Conservation (phyloP, 2,888 invertebrate species). For the Tenthredo scrophulariae region DNA sequence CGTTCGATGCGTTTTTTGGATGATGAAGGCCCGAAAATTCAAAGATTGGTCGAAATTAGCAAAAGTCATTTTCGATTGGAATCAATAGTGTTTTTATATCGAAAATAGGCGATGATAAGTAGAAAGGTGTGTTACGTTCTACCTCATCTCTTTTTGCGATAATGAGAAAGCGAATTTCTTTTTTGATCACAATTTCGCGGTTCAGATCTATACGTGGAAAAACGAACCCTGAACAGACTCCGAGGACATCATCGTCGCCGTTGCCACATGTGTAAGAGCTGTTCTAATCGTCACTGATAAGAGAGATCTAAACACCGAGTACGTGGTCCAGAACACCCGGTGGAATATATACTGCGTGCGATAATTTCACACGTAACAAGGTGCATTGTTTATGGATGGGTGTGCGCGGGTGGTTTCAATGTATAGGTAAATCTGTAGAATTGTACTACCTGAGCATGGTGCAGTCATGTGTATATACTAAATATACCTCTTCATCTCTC, state of each 20-base stretch:
- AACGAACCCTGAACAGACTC: too few relatives aligned
- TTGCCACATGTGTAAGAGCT: neutral
- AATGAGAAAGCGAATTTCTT: neutral
- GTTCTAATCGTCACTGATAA: slow-evolving; percentile 11
- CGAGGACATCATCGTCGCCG: neutral
- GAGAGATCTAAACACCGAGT: slow-evolving; percentile 16
- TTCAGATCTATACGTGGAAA: too few relatives aligned
- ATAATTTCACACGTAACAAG: slow-evolving; percentile 46
- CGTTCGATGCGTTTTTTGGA: too few relatives aligned
- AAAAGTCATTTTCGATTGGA: too few relatives aligned
- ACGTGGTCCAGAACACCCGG: neutral
- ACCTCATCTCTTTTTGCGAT: neutral
- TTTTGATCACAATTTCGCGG: too few relatives aligned
- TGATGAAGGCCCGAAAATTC: too few relatives aligned
- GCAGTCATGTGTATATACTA: neutral
- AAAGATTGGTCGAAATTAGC: too few relatives aligned
- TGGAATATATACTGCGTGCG: slow-evolving; percentile 17
- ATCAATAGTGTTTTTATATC: too few relatives aligned
- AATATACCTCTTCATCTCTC: neutral
- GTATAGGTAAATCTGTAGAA: neutral
- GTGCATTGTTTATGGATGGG: slow-evolving; percentile 41
- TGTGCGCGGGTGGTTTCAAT: neutral
- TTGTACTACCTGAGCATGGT: neutral
- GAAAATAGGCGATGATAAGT: too few relatives aligned
- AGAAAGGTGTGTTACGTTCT: neutral